phyloP scores from a whole-genome alignment of 2,888 invertebrate species.

The Cephus spinipes region DNA sequence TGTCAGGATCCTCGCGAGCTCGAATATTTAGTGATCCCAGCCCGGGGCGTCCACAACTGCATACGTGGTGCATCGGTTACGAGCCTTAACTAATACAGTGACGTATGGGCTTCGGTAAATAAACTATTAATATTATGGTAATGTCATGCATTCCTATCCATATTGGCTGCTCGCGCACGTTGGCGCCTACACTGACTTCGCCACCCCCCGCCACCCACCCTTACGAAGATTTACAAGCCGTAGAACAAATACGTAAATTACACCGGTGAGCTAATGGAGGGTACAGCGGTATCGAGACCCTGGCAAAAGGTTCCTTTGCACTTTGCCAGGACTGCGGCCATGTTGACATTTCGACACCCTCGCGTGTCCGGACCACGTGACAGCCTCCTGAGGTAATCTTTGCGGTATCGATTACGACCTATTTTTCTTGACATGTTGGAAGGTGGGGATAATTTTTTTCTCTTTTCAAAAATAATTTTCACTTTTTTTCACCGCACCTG shows the following conservation, averaged over 20 bases:
- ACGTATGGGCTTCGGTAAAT: conserved; percentile 66
- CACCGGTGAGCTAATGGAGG: conserved; percentile 57
- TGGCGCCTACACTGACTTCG: conserved; percentile 41
- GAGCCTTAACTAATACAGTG: conserved; percentile 57
- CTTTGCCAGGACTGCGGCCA: background rate
- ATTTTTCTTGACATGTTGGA: background rate
- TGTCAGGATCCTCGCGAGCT: conserved; percentile 56
- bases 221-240: conserved; percentile 60
- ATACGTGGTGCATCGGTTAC: conserved; percentile 18
- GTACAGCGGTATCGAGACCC: conserved; percentile 19
- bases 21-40: conserved; percentile 63
- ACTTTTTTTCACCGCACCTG: background rate
- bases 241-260: conserved; percentile 67
- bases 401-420: background rate
- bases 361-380: background rate
- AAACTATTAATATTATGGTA: conserved; percentile 67
- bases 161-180: conserved; percentile 55
- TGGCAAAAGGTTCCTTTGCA: conserved; percentile 6
- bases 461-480: too few species aligned
- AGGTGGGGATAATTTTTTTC: background rate
- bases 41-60: conserved; percentile 48
- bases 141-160: conserved; percentile 67
- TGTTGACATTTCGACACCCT: background rate
- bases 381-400: background rate
- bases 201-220: conserved; percentile 38